Evolutionary conservation across 2,797 vertebrate genomes (phyloP), one percentile per base, ranked within the genome.

Genomic region (Cryptoprocta ferox): DNA sequence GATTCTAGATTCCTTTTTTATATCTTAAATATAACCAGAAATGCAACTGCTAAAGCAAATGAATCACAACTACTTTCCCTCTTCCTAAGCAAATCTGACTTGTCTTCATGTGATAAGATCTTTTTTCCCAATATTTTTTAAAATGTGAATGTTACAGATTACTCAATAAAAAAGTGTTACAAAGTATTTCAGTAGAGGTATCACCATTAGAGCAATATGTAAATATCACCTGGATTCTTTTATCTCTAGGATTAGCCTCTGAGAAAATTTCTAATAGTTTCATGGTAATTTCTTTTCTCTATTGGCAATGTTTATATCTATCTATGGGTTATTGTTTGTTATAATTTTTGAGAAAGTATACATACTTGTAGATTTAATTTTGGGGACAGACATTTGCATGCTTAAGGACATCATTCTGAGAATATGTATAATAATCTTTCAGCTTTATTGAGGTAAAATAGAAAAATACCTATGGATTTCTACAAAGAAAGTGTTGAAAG

Each of bases 71-170:
- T 5, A 21, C 2, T 35, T 2, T 65, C 6, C 8, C 0, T n/a
- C 18, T 48, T 73, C 26, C 79, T 73, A 42, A 61, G 14, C 13
- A 83, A 39, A 30, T 59, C 4, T 18, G 16, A 8, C 26, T 73
- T 92, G 32, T 71, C 65, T 79, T 96, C 14, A 50, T 9, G 16
- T 59, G 9, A 18, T 65, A 81, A 68, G 53, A 45, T 16, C 10
- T 16, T 73, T 97, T 68, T 30, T 10, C 5, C 13, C 2, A 61
- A n/a, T 56, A 39, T 79, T 80, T 81, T 95, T 80, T 75, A 28
- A 96, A 79, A 94, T 50, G 6, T 82, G 26, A 91, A 48, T 79
- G 13, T 61, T 66, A 66, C n/a, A 85, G 90, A 92, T 92, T 32
- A 82, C 82, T 94, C 30, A 63, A 32, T 80, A 92, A 45, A 14